A percentile compares a stretch with the other conserved stretches of the same genome.
Evolutionary conservation across 2,888 invertebrate genomes (phyloP).

Genomic region (Heliconius erato): DNA sequence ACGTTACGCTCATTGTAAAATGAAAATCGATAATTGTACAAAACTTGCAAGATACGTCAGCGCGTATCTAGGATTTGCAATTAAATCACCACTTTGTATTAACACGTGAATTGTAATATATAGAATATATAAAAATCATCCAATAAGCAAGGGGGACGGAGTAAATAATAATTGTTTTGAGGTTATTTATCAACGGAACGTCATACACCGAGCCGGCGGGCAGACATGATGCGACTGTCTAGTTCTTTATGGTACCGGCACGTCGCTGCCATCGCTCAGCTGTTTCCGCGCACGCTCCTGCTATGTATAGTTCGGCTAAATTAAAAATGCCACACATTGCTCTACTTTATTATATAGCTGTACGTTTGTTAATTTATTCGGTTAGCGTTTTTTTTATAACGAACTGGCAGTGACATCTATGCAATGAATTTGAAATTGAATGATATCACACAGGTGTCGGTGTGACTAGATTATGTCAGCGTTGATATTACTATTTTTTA

Average conservation of each 20-base stretch:
- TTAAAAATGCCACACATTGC: constrained; percentile 52
- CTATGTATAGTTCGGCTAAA: constrained; percentile 61
- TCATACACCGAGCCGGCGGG: constrained; percentile 81
- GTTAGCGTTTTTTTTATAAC: constrained; percentile 43
- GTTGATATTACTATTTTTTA: neutral
- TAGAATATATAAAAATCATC: constrained; percentile 65
- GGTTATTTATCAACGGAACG: constrained; percentile 76
- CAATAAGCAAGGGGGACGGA: constrained; percentile 73
- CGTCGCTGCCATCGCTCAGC: constrained; percentile 91
- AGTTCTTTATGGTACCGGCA: constrained; percentile 72
- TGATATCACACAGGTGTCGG: constrained; percentile 48
- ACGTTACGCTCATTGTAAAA: constrained; percentile 81
- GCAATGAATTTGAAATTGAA: neutral
- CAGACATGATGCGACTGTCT: constrained; percentile 84
- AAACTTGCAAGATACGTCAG: constrained; percentile 70
- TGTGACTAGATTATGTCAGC: constrained; percentile 43
- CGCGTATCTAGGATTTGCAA: constrained; percentile 69
- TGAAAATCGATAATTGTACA: constrained; percentile 81
- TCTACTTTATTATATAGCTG: neutral
- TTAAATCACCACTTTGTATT: constrained; percentile 64
- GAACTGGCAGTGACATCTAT: constrained; percentile 61
- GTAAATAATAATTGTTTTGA: constrained; percentile 74
- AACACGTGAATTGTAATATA: constrained; percentile 62
- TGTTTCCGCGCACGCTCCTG: constrained; percentile 87
- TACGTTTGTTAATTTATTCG: constrained; percentile 53